Base-by-base conservation (phyloP, 2,888 invertebrate genomes). In the Macrophya annulata region DNA sequence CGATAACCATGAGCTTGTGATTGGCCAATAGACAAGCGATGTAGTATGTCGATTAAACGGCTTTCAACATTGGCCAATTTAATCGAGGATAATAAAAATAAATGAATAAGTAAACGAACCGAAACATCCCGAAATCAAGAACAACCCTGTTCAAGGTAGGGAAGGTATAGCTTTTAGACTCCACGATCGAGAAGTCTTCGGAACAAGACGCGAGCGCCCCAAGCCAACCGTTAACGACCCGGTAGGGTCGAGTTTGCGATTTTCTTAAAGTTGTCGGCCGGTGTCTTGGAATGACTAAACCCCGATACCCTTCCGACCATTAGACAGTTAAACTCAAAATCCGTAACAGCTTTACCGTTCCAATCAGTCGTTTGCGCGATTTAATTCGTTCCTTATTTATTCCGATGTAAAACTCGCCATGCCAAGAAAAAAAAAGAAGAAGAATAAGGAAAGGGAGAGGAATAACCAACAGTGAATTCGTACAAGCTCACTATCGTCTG, bases 261-360 rank as follows among this genome's bases (percentile, higher is more conserved):
- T 81, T 62, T 43, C n/a, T 40, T 43, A 0, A 81, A 43, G 59
- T 51, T 51, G n/a, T 81, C 43, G 59, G 43, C 43, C 43, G 25
- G 21, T 81, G 40, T 81, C 81, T 59, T 21, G 81, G 81, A 81
- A 81, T 81, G 81, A 62, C 81, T 43, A 40, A 62, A 81, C 21
- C 43, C 62, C 62, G 43, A 81, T 81, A 62, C 81, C 59, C 59
- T 81, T 40, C 31, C 40, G 59, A 62, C 59, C 81, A 62, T 59
- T 62, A 21, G 40, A 31, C 62, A 62, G 59, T 81, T 40, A 21
- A 62, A 62, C 81, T 43, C 8, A 81, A 81, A 81, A 59, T 43
- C 62, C 59, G 81, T 62, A 81, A 81, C 81, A 81, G 81, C 62
- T 45, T 81, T 21, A 15, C 62, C 21, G 21, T 59, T 81, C n/a